Percentiles rank a stretch among this genome's conserved stretches.
These are phyloP conservation scores for Liodrosophila aerea DNA, from an alignment of 2,888 invertebrate genomes.

Conservation along the genomic window DNA sequence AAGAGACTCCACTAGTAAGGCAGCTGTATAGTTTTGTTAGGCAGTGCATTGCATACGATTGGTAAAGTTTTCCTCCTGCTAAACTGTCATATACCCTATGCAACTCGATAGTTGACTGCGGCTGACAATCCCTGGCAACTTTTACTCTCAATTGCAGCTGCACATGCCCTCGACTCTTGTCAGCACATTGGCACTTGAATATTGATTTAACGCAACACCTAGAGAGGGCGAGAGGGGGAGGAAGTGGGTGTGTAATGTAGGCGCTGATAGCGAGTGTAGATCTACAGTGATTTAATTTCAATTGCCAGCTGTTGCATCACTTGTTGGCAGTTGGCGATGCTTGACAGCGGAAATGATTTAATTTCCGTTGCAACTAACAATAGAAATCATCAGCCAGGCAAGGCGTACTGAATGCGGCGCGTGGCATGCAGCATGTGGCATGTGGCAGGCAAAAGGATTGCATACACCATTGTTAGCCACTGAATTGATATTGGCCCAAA, in stretches of 20 bases:
- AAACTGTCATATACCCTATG: too few relatives aligned
- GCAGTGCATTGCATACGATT: too few relatives aligned
- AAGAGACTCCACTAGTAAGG: too few relatives aligned
- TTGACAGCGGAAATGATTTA: constrained; percentile 71
- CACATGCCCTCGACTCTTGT: background rate
- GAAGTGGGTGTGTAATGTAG: constrained; percentile 7
- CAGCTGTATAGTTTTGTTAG: too few relatives aligned
- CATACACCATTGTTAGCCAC: constrained; percentile 26
- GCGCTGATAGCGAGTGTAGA: constrained; percentile 23
- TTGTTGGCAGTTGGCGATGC: constrained; percentile 39
- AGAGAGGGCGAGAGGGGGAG: constrained; percentile 7
- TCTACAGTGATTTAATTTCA: constrained; percentile 46
- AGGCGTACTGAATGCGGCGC: background rate
- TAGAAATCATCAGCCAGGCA: constrained; percentile 28
- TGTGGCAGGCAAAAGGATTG: constrained; percentile 32
- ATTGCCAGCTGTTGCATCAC: constrained; percentile 61
- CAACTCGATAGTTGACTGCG: too few relatives aligned
- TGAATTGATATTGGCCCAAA: constrained; percentile 11
- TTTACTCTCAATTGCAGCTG: background rate
- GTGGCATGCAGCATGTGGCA: constrained; percentile 18
- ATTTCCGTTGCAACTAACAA: constrained; percentile 54
- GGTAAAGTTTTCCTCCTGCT: too few relatives aligned
- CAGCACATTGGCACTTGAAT: constrained; percentile 33
- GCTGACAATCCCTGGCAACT: background rate
- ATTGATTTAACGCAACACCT: constrained; percentile 40